Conservation (phyloP, 1,140 invertebrate species). For the Mercenaria mercenaria region DNA sequence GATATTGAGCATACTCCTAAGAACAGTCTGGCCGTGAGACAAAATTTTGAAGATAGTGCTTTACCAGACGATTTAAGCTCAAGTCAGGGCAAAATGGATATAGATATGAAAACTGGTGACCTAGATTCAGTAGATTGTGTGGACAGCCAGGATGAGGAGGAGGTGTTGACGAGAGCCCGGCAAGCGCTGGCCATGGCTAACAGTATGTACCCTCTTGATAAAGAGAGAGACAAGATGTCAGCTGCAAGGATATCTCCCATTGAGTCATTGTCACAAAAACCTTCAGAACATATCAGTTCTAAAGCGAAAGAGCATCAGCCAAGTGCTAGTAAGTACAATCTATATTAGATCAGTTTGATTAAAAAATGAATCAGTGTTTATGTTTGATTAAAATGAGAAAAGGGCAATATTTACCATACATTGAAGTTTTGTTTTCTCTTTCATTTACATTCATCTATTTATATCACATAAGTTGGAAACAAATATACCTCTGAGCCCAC, state of each 20-base stretch:
- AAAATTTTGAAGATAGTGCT: constrained; percentile 60
- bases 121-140: background rate
- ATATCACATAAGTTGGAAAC: no score
- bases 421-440: no score
- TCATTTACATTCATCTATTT: no score
- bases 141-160: constrained; percentile 68
- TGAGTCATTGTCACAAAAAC: background rate
- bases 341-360: no score
- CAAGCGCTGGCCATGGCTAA: constrained; percentile 69
- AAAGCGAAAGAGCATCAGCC: background rate
- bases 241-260: background rate
- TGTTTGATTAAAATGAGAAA: no score
- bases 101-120: constrained; percentile 1
- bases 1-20: constrained; percentile 45
- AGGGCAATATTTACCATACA: no score
- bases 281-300: background rate
- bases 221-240: constrained; percentile 1
- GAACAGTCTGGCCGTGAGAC: background rate
- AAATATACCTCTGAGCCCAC: no score
- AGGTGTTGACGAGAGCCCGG: constrained; percentile 68
- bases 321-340: constrained; percentile 28
- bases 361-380: no score
- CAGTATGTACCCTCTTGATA: constrained; percentile 65
- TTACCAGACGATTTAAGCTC: constrained; percentile 41
- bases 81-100: constrained; percentile 30